These are phyloP conservation scores for Lamellibrachia columna DNA, from an alignment of 2,888 invertebrate genomes.

Conservation along the genomic window DNA sequence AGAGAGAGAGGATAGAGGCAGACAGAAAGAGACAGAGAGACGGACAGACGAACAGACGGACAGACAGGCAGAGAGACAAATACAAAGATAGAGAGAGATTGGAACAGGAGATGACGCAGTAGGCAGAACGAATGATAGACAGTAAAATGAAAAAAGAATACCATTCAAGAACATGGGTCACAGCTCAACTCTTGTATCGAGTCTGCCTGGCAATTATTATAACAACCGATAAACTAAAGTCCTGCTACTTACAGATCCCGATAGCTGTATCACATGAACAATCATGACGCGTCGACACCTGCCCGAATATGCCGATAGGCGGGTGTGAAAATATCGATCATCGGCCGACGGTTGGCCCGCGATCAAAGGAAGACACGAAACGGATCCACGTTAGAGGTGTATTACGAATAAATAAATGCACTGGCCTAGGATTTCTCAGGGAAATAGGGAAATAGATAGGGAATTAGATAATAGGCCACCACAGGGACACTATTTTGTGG, in stretches of 20 bases:
- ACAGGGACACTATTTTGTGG: not conserved
- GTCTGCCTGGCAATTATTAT: not conserved
- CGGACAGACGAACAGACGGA: too few species aligned
- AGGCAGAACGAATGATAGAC: too few species aligned
- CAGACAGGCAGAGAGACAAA: too few species aligned
- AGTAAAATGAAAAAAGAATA: not conserved
- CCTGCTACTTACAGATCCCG: not conserved
- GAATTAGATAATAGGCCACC: not conserved
- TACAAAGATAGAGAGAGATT: too few species aligned
- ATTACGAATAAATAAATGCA: not conserved
- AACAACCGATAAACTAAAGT: not conserved
- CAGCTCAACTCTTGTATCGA: not conserved
- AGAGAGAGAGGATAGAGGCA: too few species aligned
- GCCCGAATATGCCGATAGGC: not conserved
- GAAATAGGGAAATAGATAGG: not conserved
- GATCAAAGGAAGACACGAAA: not conserved
- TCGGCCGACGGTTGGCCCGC: not conserved
- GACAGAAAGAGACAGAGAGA: too few species aligned
- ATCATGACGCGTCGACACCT: not conserved
- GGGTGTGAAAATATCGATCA: not conserved
- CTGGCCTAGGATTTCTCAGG: not conserved
- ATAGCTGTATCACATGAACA: not conserved
- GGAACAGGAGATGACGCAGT: too few species aligned
- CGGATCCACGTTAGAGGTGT: not conserved
- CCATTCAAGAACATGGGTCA: not conserved